These are phyloP conservation scores for Hyperopisus bebe DNA, from an alignment of 2,113 vertebrate genomes.

Conservation along the genomic window DNA sequence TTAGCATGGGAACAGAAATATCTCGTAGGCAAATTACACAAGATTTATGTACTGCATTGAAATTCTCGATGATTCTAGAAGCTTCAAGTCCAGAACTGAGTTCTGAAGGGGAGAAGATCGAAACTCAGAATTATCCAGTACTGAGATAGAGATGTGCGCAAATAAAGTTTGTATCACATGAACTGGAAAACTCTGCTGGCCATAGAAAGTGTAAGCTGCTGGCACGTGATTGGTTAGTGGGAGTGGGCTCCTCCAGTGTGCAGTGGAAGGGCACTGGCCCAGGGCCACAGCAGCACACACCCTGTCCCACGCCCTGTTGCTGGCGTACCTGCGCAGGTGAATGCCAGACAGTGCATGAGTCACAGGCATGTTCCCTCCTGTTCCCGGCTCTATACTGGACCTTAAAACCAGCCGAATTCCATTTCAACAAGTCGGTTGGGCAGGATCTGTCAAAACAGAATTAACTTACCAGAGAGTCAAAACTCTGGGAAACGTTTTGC, in stretches of 20 bases:
- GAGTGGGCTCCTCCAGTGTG: not conserved
- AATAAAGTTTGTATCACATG: not conserved
- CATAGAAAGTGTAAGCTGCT: not conserved
- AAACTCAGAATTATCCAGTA: not conserved
- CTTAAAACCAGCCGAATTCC: not conserved
- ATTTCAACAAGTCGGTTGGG: not conserved
- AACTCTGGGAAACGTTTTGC: not conserved
- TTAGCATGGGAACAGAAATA: not conserved
- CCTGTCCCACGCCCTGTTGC: conserved; percentile 1
- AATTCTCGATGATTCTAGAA: not conserved
- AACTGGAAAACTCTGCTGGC: not conserved
- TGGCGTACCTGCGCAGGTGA: not conserved
- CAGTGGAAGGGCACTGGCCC: not conserved
- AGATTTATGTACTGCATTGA: not conserved
- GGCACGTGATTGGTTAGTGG: not conserved
- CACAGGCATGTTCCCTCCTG: not conserved
- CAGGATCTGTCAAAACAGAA: not conserved
- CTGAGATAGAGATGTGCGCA: not conserved
- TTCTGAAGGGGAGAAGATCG: not conserved
- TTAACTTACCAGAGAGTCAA: not conserved
- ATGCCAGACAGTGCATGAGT: not conserved
- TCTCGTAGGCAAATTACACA: not conserved
- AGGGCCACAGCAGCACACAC: not conserved
- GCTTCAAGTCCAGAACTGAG: not conserved
- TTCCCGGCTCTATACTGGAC: not conserved